phyloP scores from a whole-genome alignment of 2,797 vertebrate species.

The Platyrinchus mystaceus region DNA sequence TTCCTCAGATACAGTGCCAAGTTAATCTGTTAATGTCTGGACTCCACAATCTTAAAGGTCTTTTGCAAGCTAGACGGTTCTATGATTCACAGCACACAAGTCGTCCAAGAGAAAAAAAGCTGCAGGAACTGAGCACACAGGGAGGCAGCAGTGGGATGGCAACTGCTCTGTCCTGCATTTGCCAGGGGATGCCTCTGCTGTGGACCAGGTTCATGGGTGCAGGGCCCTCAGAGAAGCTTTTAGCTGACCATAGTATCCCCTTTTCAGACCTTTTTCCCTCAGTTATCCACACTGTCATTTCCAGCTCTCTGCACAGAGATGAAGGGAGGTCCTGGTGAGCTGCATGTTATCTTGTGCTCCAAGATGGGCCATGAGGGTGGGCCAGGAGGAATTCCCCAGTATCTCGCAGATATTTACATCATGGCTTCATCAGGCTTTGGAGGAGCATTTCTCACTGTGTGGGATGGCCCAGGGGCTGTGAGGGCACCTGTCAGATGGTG shows the following conservation, averaged over 20 bases:
- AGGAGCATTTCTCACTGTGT: fast-evolving
- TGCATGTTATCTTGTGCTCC: not conserved
- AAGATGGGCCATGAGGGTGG: not conserved
- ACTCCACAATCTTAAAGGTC: not conserved
- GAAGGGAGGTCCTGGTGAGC: not conserved
- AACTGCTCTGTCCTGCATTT: not conserved
- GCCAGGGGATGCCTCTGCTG: not conserved
- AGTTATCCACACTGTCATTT: not conserved
- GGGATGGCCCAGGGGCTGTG: not conserved
- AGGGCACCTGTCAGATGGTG: fast-evolving
- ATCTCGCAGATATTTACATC: fast-evolving
- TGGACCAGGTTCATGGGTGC: not conserved
- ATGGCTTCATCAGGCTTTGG: not conserved
- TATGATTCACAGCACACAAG: not conserved
- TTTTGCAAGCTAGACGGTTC: not conserved
- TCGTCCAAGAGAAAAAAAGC: not conserved
- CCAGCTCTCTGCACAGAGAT: not conserved
- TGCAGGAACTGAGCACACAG: not conserved
- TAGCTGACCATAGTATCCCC: not conserved
- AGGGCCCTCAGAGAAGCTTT: not conserved
- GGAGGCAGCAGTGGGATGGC: not conserved
- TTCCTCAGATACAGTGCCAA: not conserved
- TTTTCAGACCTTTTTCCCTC: not conserved
- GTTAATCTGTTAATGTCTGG: not conserved
- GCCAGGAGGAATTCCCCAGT: not conserved